A percentile compares a stretch with the other conserved stretches of the same genome.
Conservation (phyloP, 2,797 vertebrate genomes). For the Meriones psammophilus region DNA sequence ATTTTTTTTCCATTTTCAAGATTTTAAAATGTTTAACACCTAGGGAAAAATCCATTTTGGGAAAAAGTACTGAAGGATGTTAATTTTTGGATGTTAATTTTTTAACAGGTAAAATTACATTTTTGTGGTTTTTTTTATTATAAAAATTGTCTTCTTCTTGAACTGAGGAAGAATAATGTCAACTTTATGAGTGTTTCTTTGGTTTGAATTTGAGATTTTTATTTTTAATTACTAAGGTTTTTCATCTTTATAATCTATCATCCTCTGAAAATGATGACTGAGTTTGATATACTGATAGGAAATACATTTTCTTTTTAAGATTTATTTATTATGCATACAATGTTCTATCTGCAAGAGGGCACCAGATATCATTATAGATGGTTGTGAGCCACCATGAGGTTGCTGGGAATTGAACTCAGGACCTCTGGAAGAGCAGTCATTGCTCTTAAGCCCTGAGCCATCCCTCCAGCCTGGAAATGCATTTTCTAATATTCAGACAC, state of each 20-base stretch:
- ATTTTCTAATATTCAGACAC: constrained; percentile 42
- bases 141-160: constrained; percentile 42
- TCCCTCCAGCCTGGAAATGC: not conserved
- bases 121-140: constrained; percentile 29
- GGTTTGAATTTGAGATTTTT: constrained; percentile 12
- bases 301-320: not conserved
- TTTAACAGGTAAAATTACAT: not conserved
- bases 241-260: constrained; percentile 49
- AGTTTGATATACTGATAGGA: not conserved
- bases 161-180: constrained; percentile 38
- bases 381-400: too few species aligned
- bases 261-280: constrained; percentile 26
- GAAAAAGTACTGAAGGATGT: constrained; percentile 37
- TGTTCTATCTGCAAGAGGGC: too few species aligned
- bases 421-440: too few species aligned
- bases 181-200: not conserved
- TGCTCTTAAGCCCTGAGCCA: too few species aligned
- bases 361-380: too few species aligned
- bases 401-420: too few species aligned
- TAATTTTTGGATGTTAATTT: constrained; percentile 56
- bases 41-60: not conserved
- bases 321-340: too few species aligned
- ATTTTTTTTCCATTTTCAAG: constrained; percentile 33
- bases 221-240: not conserved
- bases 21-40: constrained; percentile 36